These are phyloP conservation scores for Gnathonemus longibarbis DNA, from an alignment of 2,113 vertebrate species.

Conservation along the genomic window DNA sequence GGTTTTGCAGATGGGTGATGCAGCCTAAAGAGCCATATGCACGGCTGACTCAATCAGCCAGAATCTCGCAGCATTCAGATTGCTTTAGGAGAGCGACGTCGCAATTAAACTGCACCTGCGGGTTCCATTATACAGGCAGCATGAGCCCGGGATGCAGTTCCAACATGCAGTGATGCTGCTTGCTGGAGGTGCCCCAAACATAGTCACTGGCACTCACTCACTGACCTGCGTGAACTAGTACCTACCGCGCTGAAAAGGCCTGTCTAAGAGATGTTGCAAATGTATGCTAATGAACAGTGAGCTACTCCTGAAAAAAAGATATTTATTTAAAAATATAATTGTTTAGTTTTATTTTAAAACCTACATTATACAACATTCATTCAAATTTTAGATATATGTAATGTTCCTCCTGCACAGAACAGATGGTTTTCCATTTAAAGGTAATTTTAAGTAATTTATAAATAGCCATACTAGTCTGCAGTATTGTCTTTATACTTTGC, in stretches of 20 bases:
- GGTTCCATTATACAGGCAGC: constrained; percentile 2
- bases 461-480: not conserved
- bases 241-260: not conserved
- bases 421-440: not conserved
- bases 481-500: not conserved
- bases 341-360: not conserved
- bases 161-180: not conserved
- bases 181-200: not conserved
- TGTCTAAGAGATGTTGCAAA: not conserved
- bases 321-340: not conserved
- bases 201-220: not conserved
- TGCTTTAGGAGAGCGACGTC: not conserved
- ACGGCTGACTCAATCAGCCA: not conserved
- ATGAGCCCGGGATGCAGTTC: not conserved
- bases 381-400: not conserved
- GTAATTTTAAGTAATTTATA: not conserved
- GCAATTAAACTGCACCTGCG: constrained; percentile 10
- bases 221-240: not conserved
- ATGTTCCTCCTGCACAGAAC: not conserved
- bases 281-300: not conserved
- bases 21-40: not conserved
- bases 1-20: not conserved
- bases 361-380: not conserved
- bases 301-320: not conserved
- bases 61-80: not conserved